Evolutionary conservation across 2,888 invertebrate genomes (phyloP), one percentile per base, ranked within the genome.

Genomic region (Spatulosminthurus flaviceps): DNA sequence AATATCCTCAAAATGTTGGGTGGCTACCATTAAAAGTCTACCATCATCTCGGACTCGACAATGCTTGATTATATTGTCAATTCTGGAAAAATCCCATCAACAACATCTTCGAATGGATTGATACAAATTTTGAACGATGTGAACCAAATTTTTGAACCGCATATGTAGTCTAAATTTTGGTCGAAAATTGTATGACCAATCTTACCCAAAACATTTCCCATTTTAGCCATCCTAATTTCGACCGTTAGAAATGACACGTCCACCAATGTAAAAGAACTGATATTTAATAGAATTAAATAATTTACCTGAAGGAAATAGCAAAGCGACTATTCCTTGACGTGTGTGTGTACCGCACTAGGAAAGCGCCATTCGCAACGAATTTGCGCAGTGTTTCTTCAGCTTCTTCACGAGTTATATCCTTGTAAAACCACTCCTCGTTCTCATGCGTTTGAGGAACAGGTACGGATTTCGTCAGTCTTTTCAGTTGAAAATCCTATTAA

Each of bases 11-110:
- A 98, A 99, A 86, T 94, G 93, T 34, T 94, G 93, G 0, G 93
- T 93, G 34, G 97, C 96, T 80, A 97, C 95, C 0, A 93, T 93
- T 87, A 95, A 97, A 19, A 97, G 88, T 0, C 97, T 91, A 0
- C 97, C 97, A 86, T 98, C 97, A 71, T 94, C 91, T 88, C 95
- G 94, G 81, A 99, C 94, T 75, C 97, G 92, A 87, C 98, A 98
- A 87, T 99, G 98, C 88, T 98, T 98, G 82, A 98, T 96, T 88
- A 95, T 95, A 76, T 93, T 94, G 86, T 96, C 96, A 1, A 95
- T 94, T 86, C 96, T 95, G 21, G 66, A 41, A 26, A 9, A 34
- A 7, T 34, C 9, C 9, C 5, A 34, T 4, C 5, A 9, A 34
- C 5, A 34, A 34, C n/a, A n/a, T n/a, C n/a, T n/a, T n/a, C n/a